Percentiles rank a stretch among this genome's conserved stretches.
phyloP scores from a whole-genome alignment of 1,140 invertebrate genomes.

The Heterodera carotae region DNA sequence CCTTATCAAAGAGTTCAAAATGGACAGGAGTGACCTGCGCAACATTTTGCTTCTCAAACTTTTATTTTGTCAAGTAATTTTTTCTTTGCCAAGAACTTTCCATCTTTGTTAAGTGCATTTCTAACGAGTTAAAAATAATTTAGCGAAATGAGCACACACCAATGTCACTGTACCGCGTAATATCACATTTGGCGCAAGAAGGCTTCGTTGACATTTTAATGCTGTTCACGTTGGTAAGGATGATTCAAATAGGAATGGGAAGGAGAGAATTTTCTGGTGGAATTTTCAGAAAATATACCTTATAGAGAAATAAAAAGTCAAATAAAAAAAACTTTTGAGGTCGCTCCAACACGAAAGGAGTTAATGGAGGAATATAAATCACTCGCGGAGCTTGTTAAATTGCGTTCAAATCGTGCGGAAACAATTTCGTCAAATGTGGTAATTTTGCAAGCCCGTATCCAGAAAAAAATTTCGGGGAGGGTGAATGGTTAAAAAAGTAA shows the following conservation, averaged over 20 bases:
- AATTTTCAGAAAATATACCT: no score
- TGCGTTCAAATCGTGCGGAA: conserved; percentile 82
- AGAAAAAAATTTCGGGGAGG: no score
- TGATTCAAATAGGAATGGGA: no score
- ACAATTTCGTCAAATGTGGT: conserved; percentile 72
- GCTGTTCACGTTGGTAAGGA: conserved; percentile 85
- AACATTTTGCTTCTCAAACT: conserved; percentile 95
- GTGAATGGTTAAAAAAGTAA: no score
- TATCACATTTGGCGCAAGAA: conserved; percentile 85
- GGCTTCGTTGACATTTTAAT: conserved; percentile 81
- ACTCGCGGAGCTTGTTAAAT: conserved; percentile 80
- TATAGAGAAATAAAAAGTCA: no score
- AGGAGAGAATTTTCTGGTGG: no score
- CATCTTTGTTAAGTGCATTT: no score
- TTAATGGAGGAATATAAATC: conserved; percentile 81
- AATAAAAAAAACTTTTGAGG: no score
- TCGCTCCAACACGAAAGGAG: conserved; percentile 80
- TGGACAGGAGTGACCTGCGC: conserved; percentile 80
- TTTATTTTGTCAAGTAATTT: conserved; percentile 73
- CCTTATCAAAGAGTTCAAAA: conserved; percentile 81
- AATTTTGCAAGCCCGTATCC: no score
- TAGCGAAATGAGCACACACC: conserved; percentile 73
- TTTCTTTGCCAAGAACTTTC: no score
- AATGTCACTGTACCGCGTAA: conserved; percentile 81
- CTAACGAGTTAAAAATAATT: no score